Evolutionary conservation across 2,113 vertebrate species (phyloP), one percentile per base, ranked within the genome.

Genomic region (Hirundichthys speculiger): DNA sequence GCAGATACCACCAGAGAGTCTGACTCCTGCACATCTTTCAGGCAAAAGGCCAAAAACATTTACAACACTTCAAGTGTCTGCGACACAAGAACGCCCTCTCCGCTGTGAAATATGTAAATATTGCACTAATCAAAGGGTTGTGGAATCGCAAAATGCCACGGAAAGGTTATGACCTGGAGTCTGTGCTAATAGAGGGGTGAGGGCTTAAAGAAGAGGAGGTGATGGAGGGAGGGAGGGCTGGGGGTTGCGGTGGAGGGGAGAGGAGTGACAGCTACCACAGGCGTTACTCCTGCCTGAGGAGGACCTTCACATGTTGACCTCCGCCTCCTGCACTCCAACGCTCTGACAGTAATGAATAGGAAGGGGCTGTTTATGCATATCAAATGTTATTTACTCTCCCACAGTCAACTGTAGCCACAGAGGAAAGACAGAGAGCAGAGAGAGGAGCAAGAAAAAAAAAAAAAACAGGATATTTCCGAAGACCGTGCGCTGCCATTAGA

Each of bases 31-130:
- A 69, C 84, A 68, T 86, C 90, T 90, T 92, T 90, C 88, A 93
- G 92, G 95, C 94, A 93, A 95, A 96, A 97, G 95, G 95, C 95
- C 94, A 96, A 93, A 93, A 86, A 88, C 93, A 95, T 95, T 95
- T 95, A 94, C 94, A 94, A 90, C 91, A 93, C 93, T 93, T 94
- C 91, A 91, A 93, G 94, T 92, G 81, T 95, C 89, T 93, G 93
- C 93, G 87, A 91, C 84, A 92, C 92, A 90, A 70, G 87, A 90
- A 89, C 80, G 73, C 88, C 90, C 88, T 91, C 94, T 92, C 90
- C 83, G 80, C 91, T 83, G 92, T 92, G 92, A 93, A 92, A 94
- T 96, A 95, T 97, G 96, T 95, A 96, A 96, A 96, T 96, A 94
- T 85, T 92, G 93, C 93, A 90, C 93, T 96, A 94, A 95, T 95